These are phyloP conservation scores for Dicrurus megarhynchus DNA, from an alignment of 2,113 vertebrate genomes.

Conservation along the genomic window DNA sequence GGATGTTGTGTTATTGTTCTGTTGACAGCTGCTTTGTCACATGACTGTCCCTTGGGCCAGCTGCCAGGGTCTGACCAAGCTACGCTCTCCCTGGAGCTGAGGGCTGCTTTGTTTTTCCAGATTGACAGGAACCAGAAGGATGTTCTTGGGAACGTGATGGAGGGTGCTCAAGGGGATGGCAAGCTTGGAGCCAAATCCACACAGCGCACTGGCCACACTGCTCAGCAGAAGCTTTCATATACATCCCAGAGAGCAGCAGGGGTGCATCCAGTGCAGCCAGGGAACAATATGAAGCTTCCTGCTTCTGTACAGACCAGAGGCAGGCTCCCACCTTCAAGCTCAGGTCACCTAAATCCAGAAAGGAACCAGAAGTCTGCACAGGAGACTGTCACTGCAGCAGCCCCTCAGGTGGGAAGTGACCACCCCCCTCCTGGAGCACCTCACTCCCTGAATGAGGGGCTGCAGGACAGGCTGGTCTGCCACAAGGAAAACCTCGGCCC, in stretches of 20 bases:
- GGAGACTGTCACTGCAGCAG: not conserved
- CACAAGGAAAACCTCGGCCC: conserved; percentile 48
- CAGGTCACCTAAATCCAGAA: not conserved
- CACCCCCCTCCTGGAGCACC: too few relatives aligned
- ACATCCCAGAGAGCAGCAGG: not conserved
- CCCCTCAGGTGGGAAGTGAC: not conserved
- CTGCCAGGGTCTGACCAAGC: not conserved
- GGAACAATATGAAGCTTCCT: not conserved
- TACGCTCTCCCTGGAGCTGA: not conserved
- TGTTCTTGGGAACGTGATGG: not conserved
- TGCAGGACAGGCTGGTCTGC: not conserved
- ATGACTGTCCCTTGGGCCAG: not conserved
- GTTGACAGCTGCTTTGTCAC: not conserved
- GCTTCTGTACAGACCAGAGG: not conserved
- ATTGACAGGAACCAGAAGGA: not conserved
- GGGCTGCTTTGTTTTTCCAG: conserved; percentile 40
- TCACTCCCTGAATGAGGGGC: not conserved
- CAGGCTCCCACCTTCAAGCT: not conserved
- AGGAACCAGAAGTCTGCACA: not conserved
- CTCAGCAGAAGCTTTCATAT: not conserved
- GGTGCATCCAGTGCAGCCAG: not conserved
- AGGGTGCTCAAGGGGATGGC: not conserved
- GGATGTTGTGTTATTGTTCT: not conserved
- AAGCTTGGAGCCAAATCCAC: not conserved
- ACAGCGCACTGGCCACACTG: not conserved